Conservation (phyloP, 2,797 vertebrate species). For the Sciurus carolinensis region DNA sequence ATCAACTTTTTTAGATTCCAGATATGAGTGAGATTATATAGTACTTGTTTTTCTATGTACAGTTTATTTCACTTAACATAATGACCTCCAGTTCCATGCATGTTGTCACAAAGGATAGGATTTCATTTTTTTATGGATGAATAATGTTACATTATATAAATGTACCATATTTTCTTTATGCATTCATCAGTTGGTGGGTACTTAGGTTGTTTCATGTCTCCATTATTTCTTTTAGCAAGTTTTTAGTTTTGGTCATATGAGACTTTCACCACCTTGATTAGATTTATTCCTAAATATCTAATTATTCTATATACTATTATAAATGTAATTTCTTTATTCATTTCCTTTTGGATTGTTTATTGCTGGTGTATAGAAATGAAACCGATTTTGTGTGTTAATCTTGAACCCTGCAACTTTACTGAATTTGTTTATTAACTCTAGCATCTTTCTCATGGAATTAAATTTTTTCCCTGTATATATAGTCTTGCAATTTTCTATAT, state of each 20-base stretch:
- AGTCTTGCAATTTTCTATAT: not conserved
- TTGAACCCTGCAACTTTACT: not conserved
- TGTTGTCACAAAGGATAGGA: not conserved
- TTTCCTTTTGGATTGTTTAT: conserved; percentile 50
- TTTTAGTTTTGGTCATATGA: conserved; percentile 43
- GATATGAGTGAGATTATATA: not conserved
- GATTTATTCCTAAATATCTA: conserved; percentile 54
- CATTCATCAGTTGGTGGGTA: not conserved
- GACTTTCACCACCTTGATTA: conserved; percentile 20
- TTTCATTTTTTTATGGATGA: not conserved
- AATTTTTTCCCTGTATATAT: not conserved
- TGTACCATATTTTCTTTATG: not conserved
- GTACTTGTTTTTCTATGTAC: not conserved
- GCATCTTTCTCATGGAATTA: conserved; percentile 28
- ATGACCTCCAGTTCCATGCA: not conserved
- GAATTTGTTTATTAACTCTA: conserved; percentile 41
- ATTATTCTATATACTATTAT: conserved; percentile 35
- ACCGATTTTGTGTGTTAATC: conserved; percentile 24
- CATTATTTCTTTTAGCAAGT: conserved; percentile 29
- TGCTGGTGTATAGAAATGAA: conserved; percentile 35
- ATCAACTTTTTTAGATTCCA: not conserved
- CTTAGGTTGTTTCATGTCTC: not conserved
- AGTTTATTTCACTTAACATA: not conserved
- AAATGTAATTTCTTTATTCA: conserved; percentile 57
- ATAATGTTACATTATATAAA: not conserved